Base-by-base conservation (phyloP, 2,888 invertebrate genomes). In the Stenurella melanura region DNA sequence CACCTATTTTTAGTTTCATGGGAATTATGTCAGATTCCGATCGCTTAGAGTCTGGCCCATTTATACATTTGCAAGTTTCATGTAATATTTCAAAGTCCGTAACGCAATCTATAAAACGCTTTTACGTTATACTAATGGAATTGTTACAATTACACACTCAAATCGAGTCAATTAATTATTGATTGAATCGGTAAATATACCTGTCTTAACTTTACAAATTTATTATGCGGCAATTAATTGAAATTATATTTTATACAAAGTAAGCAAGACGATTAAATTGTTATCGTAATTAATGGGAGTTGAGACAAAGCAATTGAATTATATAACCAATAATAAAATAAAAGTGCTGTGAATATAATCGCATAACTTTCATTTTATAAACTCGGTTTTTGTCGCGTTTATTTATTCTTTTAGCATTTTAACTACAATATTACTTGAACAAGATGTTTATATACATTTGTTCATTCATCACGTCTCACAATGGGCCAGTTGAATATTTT, bases 231-330 rank as follows among this genome's bases (percentile, higher is more conserved):
- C 30, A 63, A 63, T 63, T 63, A 18, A 34, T 63, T 9, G 34
- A 63, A 63, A 63, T 63, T 18, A 63, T n/a, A 38, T 63, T 63
- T 63, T 34, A 63, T 63, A 63, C 63, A 17, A 34, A 15, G 17
- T 38, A 63, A 63, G 17, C n/a, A 15, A 21, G 60, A 21, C 30
- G 9, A 15, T 63, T 17, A 17, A n/a, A 34, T n/a, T 63, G 19
- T 57, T 57, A 38, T 63, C 30, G 38, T 34, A 63, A 38, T 38
- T 30, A 63, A 63, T 34, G 63, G 34, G 3, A 11, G 15, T 26
- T 61, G 42, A 42, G 42, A 42, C 42, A 42, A 42, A 42, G 42
- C 10, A 61, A 61, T 61, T 61, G 26, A 61, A 61, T 61, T 61
- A 61, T 61, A 61, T 61, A 61, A 30, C 15, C 5, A n/a, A 17